Evolutionary conservation across 1,140 invertebrate species (phyloP), one percentile per base, ranked within the genome.

Genomic region (Drosophila lini): DNA sequence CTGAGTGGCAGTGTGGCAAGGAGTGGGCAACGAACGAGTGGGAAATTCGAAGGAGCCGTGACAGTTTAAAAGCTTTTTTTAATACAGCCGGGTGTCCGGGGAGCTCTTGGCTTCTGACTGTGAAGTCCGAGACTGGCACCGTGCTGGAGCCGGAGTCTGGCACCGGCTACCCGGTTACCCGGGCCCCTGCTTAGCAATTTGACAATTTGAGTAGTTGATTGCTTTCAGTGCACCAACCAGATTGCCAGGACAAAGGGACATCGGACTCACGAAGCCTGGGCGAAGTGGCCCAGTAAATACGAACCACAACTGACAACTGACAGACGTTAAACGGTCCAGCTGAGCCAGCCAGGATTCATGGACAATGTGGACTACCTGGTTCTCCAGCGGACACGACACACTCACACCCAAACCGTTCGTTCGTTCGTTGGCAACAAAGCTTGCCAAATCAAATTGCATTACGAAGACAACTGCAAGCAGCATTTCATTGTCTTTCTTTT

Each of bases 11-110:
- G 40, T 16, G 41, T 25, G 45, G 45, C 25, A 19, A 11, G 11
- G 11, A 45, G 13, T 8, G 34, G 34, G 19, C 13, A 36, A 25
- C 56, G 57, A 68, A 16, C 10, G 60, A 50, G 61, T 52, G 62
- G 44, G 36, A 63, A 65, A 59, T 60, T 65, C 63, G 34, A 55
- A 60, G 32, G 32, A 55, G 47, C 50, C 65, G 57, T 88, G 83
- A 88, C 83, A 88, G 83, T 88, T 88, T 89, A 89, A 88, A 88
- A 88, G 83, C 83, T 83, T 88, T 89, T 85, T 88, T 88, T 89
- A 84, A 88, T 88, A 88, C 68, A 79, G 61, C 63, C 74, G 48
- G 36, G 55, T 38, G 74, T 40, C 52, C 15, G 53, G 61, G 56
- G 53, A 44, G 25, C 50, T 42, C 36, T 68, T 77, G 22, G 50